A percentile compares a stretch with the other conserved stretches of the same genome.
These are phyloP conservation scores for Lagopus leucura DNA, from an alignment of 2,113 vertebrate species.

Conservation along the genomic window DNA sequence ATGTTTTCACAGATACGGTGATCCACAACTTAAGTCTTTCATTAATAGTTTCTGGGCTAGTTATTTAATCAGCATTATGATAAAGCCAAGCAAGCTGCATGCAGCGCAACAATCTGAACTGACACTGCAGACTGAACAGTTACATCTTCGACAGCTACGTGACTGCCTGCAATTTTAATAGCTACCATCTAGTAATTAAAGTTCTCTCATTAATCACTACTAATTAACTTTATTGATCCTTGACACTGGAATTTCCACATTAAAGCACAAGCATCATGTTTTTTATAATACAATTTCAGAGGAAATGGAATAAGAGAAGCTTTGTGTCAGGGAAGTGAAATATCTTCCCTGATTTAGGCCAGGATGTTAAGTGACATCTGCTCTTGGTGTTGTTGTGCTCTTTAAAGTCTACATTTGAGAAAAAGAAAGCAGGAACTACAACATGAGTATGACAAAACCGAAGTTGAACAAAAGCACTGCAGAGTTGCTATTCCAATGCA, in stretches of 20 bases:
- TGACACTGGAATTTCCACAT: constrained; percentile 56
- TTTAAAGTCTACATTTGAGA: not conserved
- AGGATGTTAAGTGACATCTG: not conserved
- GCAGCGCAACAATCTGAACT: not conserved
- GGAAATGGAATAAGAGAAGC: constrained; percentile 28
- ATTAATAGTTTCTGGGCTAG: not conserved
- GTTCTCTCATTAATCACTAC: constrained; percentile 87
- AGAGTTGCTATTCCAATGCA: not conserved
- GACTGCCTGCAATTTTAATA: constrained; percentile 73
- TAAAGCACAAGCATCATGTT: constrained; percentile 32
- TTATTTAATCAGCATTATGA: constrained; percentile 33
- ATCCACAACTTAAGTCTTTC: not conserved
- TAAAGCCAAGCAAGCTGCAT: not conserved
- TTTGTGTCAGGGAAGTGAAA: constrained; percentile 22
- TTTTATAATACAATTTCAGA: constrained; percentile 44
- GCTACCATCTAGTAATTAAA: constrained; percentile 69
- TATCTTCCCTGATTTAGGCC: not conserved
- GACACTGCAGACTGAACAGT: constrained; percentile 18
- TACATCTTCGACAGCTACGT: constrained; percentile 22
- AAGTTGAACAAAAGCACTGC: not conserved
- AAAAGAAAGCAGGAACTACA: not conserved
- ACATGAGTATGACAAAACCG: not conserved
- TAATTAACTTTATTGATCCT: constrained; percentile 92
- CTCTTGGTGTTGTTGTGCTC: not conserved
- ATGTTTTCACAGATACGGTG: not conserved